Conservation (phyloP, 2,888 invertebrate genomes). For the Folsomia candida region DNA sequence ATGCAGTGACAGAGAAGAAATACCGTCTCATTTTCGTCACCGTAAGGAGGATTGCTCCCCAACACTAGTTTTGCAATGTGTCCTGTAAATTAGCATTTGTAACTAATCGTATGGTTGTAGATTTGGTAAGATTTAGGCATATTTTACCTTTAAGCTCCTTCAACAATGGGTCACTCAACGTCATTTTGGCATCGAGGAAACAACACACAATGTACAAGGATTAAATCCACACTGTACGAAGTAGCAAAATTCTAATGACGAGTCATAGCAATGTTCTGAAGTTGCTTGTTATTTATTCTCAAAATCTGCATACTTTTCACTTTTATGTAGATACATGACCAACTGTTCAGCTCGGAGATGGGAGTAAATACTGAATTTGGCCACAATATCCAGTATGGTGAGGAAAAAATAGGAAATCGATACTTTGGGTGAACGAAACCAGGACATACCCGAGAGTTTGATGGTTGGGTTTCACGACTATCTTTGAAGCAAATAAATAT, state of each 20-base stretch:
- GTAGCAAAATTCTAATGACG: too few species aligned
- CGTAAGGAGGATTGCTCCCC: slow-evolving; percentile 54
- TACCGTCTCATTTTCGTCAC: slow-evolving; percentile 58
- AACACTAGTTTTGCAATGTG: slow-evolving; percentile 46
- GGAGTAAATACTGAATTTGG: not conserved
- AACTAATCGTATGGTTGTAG: slow-evolving; percentile 16
- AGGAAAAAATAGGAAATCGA: not conserved
- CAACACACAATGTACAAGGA: not conserved
- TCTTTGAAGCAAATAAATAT: not conserved
- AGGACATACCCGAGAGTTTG: too few species aligned
- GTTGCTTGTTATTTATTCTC: too few species aligned
- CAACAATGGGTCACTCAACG: slow-evolving; percentile 62
- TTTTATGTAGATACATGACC: too few species aligned
- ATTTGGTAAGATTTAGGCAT: not conserved
- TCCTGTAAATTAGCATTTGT: slow-evolving; percentile 50
- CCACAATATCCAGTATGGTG: not conserved
- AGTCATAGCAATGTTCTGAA: not conserved
- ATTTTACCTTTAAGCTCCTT: slow-evolving; percentile 61
- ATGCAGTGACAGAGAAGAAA: slow-evolving; percentile 59
- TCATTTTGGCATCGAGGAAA: slow-evolving; percentile 56
- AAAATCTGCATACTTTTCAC: too few species aligned
- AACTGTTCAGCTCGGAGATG: not conserved
- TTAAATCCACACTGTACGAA: too few species aligned
- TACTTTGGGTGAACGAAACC: not conserved
- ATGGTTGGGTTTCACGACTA: not conserved